Evolutionary conservation across 2,113 vertebrate species (phyloP).

Genomic region (Phycodurus eques): DNA sequence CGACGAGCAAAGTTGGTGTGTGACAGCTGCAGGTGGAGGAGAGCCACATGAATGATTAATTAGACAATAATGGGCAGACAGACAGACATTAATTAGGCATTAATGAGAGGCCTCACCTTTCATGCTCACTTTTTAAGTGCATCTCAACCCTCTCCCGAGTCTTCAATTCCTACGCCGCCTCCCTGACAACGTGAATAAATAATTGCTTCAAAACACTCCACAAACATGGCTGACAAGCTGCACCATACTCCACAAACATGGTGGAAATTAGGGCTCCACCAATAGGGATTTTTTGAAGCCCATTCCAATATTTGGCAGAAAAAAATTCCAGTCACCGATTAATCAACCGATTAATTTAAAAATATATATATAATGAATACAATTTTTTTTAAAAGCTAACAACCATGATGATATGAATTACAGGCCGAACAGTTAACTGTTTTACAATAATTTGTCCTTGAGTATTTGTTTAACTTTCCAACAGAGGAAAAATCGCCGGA

Average conservation of each 20-base stretch:
- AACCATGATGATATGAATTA: too few relatives aligned
- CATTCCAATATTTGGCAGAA: too few relatives aligned
- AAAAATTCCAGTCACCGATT: too few relatives aligned
- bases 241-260: background rate
- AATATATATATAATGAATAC: too few relatives aligned
- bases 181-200: background rate
- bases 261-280: too few relatives aligned
- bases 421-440: too few relatives aligned
- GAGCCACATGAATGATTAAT: conserved; percentile 52
- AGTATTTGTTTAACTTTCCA: too few relatives aligned
- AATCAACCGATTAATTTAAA: too few relatives aligned
- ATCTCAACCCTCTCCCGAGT: conserved; percentile 37
- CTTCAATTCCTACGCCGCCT: conserved; percentile 18
- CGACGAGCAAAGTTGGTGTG: conserved; percentile 30
- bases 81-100: conserved; percentile 64
- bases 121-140: conserved; percentile 26
- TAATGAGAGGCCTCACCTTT: conserved; percentile 46
- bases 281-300: too few relatives aligned
- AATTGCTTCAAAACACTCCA: background rate
- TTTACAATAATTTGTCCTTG: too few relatives aligned
- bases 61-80: conserved; percentile 53
- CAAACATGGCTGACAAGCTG: background rate
- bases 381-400: too few relatives aligned
- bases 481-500: too few relatives aligned
- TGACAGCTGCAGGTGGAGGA: conserved; percentile 60